Evolutionary conservation across 2,797 vertebrate species (phyloP).

Genomic region (Pachyuromys duprasi): DNA sequence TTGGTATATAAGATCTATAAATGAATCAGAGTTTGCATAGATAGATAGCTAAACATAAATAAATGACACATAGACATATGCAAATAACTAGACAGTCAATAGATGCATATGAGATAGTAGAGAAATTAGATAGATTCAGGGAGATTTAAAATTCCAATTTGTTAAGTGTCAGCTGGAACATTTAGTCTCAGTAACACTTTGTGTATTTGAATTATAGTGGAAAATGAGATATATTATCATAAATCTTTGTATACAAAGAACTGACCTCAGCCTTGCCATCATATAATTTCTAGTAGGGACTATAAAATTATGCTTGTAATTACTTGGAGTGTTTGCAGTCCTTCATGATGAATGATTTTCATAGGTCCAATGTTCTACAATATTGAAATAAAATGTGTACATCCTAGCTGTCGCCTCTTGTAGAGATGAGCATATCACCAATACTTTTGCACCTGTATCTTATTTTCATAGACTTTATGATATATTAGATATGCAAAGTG

Average conservation of each 20-base stretch:
- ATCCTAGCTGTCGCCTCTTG: not conserved
- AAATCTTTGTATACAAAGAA: slow-evolving; percentile 16
- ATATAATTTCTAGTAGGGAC: slow-evolving; percentile 9
- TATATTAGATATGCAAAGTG: not conserved
- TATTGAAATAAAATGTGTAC: slow-evolving; percentile 43
- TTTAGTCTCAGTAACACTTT: slow-evolving; percentile 16
- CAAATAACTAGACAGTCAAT: not conserved
- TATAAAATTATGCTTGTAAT: slow-evolving; percentile 48
- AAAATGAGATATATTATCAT: slow-evolving; percentile 35
- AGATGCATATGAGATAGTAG: not conserved
- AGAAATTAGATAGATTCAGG: not conserved
- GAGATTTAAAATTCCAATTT: not conserved
- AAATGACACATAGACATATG: not conserved
- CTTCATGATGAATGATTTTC: slow-evolving; percentile 57
- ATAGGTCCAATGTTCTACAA: not conserved
- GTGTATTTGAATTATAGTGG: slow-evolving; percentile 10
- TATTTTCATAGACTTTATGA: not conserved
- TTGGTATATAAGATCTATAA: not conserved
- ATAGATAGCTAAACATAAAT: not conserved
- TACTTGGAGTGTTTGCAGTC: slow-evolving; percentile 34
- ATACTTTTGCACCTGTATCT: not conserved
- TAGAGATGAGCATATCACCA: not conserved
- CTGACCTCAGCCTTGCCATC: not conserved
- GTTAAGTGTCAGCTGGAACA: not conserved
- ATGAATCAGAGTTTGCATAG: not conserved